Base-by-base conservation (phyloP, 2,888 invertebrate genomes). In the Acanthosoma haemorrhoidale region DNA sequence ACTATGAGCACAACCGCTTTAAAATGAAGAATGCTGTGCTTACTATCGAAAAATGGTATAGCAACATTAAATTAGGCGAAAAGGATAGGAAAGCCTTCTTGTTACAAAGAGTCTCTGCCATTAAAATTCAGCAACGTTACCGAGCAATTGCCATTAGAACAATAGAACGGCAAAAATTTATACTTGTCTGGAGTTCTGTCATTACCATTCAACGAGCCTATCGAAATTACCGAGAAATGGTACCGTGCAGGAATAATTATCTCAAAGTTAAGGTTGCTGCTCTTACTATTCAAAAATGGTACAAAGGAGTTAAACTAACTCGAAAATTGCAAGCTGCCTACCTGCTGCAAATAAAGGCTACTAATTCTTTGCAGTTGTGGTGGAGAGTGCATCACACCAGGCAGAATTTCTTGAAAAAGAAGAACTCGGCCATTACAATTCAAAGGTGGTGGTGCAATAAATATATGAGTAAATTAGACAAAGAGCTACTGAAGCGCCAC, bases 11-110 rank as follows among this genome's bases (percentile, higher is more conserved):
- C 2, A 67, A 57, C 21, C 34, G 11, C 18, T 11, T 82, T 1
- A 72, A 77, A 29, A 73, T 81, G 13, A 82, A 80, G 69, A 77
- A 79, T 8, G 80, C 83, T 4, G 77, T 79, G 0, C 75, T 82
- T 2, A 76, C 77, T 9, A 77, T 88, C 60, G 88, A 88, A 77
- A 79, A 75, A 0, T 79, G 80, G 72, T 80, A 82, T 75, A 82
- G 82, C 72, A 80, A 83, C 0, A 79, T 78, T 72, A 38, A 29
- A 63, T 31, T 39, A 18, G 38, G 51, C 29, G 60, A 21, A 82
- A 75, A 72, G 77, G 15, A 71, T 31, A 68, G 70, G 39, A 34
- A 29, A 29, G 18, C 15, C 11, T 73, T 70, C 34, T 4, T 59
- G 8, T 11, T 32, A 34, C 31, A 41, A 25, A 69, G 43, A 51